phyloP scores from a whole-genome alignment of 2,797 vertebrate species.

The Acanthiza pusilla region DNA sequence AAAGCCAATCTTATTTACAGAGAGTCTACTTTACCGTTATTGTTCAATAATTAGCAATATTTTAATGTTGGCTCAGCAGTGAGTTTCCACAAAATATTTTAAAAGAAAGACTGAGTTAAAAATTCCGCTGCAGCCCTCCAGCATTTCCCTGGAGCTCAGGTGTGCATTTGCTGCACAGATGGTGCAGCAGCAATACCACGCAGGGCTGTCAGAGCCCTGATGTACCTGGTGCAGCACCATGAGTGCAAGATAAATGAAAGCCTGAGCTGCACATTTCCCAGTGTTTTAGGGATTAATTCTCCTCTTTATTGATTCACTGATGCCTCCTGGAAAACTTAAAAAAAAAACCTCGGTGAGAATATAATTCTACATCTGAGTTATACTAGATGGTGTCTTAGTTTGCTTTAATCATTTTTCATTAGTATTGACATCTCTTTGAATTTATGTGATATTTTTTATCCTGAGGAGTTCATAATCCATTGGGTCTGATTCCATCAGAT shows the following conservation, averaged over 20 bases:
- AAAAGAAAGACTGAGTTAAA: slow-evolving; percentile 18
- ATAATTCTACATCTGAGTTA: background rate
- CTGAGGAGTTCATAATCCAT: background rate
- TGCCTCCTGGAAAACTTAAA: slow-evolving; percentile 15
- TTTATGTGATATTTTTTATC: background rate
- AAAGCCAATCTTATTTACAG: background rate
- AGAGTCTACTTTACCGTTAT: background rate
- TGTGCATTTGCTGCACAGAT: slow-evolving; percentile 69
- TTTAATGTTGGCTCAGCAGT: background rate
- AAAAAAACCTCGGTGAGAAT: background rate
- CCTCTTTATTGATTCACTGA: background rate
- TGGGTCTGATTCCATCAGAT: background rate
- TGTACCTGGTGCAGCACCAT: slow-evolving; percentile 27
- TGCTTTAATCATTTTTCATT: background rate
- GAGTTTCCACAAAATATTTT: background rate
- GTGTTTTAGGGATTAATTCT: slow-evolving; percentile 65
- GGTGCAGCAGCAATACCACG: slow-evolving; percentile 62
- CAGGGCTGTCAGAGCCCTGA: slow-evolving; percentile 61
- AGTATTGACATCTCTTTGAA: background rate
- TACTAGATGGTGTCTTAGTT: background rate
- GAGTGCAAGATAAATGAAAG: slow-evolving; percentile 48
- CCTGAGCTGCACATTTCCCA: slow-evolving; percentile 33
- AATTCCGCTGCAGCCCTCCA: slow-evolving; percentile 39
- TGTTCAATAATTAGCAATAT: background rate
- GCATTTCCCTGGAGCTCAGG: slow-evolving; percentile 48